phyloP scores from a whole-genome alignment of 2,797 vertebrate genomes.

The Pipistrellus nathusii region DNA sequence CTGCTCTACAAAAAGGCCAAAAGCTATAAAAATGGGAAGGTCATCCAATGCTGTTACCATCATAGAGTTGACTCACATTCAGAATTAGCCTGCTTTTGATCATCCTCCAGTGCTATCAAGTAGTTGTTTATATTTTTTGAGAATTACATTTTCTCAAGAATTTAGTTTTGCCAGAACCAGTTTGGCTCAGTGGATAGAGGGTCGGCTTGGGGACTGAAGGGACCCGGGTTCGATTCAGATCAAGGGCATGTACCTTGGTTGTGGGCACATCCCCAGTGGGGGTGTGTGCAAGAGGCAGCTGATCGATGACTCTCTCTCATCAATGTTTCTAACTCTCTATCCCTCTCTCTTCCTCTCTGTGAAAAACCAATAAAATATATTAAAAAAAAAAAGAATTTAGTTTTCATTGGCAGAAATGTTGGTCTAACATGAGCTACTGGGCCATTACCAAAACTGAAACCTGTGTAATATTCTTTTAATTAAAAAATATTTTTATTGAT shows the following conservation, averaged over 20 bases:
- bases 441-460: conserved; percentile 13
- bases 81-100: background rate
- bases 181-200: too few species aligned
- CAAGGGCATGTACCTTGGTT: too few species aligned
- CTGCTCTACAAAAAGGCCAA: background rate
- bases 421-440: background rate
- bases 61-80: background rate
- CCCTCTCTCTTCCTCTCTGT: too few species aligned
- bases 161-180: too few species aligned
- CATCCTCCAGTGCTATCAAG: background rate
- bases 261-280: too few species aligned
- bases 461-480: background rate
- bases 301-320: too few species aligned
- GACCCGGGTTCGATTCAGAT: too few species aligned
- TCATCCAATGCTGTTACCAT: background rate
- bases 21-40: background rate
- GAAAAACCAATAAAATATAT: too few species aligned
- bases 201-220: too few species aligned
- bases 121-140: background rate
- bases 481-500: too few species aligned
- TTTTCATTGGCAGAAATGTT: conserved; percentile 12
- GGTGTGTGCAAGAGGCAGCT: too few species aligned
- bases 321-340: too few species aligned
- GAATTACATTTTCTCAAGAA: conserved; percentile 16
- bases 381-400: background rate